phyloP scores from a whole-genome alignment of 2,888 invertebrate species.

The Nemotelus nigrinus region DNA sequence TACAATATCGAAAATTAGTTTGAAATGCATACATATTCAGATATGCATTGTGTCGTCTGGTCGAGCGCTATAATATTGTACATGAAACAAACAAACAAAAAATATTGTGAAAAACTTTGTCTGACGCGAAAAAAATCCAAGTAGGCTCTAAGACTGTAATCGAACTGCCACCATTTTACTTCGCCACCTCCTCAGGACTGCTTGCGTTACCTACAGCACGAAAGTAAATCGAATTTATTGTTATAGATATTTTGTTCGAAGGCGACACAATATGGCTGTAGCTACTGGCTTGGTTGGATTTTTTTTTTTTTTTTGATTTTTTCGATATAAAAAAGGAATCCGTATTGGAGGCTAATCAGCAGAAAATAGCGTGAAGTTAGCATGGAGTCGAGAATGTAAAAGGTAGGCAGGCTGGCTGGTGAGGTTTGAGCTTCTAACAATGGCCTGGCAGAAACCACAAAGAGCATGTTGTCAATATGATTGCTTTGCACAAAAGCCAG shows the following conservation, averaged over 20 bases:
- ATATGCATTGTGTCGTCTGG: too few species aligned
- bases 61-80: neutral
- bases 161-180: too few species aligned
- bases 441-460: constrained; percentile 11
- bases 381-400: too few species aligned
- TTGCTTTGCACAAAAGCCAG: neutral
- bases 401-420: too few species aligned
- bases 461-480: neutral
- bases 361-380: neutral
- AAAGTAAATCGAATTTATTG: constrained; percentile 35
- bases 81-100: neutral
- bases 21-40: constrained; percentile 1
- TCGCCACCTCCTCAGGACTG: too few species aligned
- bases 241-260: constrained; percentile 7
- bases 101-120: neutral
- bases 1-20: constrained; percentile 25
- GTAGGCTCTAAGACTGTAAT: too few species aligned
- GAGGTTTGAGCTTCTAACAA: too few species aligned
- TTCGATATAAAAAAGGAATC: neutral
- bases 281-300: too few species aligned
- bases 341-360: neutral
- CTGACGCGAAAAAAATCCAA: neutral
- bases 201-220: neutral
- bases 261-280: constrained; percentile 8
- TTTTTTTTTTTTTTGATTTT: too few species aligned